phyloP scores from a whole-genome alignment of 2,888 invertebrate species.

The Blastobasis lacticolella region DNA sequence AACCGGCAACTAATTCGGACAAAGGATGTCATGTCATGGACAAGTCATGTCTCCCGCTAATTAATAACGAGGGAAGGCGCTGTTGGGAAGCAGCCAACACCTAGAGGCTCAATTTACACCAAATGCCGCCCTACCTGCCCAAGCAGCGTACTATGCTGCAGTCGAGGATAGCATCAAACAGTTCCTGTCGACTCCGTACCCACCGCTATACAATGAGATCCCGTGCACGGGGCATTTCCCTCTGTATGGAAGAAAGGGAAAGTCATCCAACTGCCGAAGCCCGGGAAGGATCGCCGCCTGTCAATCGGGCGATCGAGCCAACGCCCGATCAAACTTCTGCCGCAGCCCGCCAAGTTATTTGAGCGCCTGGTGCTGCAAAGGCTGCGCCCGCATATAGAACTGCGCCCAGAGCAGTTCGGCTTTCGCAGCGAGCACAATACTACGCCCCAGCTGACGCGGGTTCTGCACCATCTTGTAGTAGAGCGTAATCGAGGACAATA shows the following conservation, averaged over 20 bases:
- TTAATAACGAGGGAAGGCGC: neutral
- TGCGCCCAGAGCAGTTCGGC: conserved; percentile 14
- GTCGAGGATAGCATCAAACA: neutral
- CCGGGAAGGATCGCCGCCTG: too few relatives aligned
- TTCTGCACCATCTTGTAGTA: conserved; percentile 7
- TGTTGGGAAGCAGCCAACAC: neutral
- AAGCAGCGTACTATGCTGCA: neutral
- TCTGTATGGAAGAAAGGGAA: too few relatives aligned
- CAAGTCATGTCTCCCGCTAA: neutral
- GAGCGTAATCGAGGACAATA: neutral
- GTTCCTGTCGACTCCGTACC: neutral
- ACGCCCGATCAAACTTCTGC: neutral
- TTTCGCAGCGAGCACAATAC: conserved; percentile 19
- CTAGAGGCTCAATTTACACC: neutral
- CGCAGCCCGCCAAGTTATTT: neutral
- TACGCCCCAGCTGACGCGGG: conserved; percentile 18
- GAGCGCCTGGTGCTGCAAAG: neutral
- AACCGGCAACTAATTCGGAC: neutral
- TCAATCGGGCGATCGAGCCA: neutral
- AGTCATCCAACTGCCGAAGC: too few relatives aligned
- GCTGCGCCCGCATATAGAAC: neutral
- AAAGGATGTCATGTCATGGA: too few relatives aligned
- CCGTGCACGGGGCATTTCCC: too few relatives aligned
- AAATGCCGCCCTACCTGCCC: neutral
- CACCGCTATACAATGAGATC: too few relatives aligned